phyloP scores from a whole-genome alignment of 2,888 invertebrate species.

The Polyommatus iphigenia region DNA sequence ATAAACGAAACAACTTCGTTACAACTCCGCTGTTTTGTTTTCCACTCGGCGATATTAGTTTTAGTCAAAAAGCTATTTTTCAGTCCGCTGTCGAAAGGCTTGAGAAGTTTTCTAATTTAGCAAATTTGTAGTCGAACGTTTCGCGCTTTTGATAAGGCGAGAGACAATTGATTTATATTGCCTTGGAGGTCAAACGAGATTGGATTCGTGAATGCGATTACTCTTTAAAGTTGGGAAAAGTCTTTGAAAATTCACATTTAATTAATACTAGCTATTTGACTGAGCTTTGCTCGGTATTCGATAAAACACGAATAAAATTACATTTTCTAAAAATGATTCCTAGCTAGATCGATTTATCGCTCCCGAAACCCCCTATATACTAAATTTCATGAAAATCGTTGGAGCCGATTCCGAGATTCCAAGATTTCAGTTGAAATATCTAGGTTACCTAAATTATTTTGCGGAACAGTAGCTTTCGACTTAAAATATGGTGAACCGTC shows the following conservation, averaged over 20 bases:
- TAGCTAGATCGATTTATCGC: too few relatives aligned
- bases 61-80: conserved; percentile 78
- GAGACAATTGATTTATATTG: conserved; percentile 13
- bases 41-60: conserved; percentile 76
- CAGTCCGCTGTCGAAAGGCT: conserved; percentile 70
- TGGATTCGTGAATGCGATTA: neutral
- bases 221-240: neutral
- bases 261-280: too few relatives aligned
- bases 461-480: neutral
- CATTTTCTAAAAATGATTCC: too few relatives aligned
- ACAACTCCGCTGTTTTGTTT: conserved; percentile 74
- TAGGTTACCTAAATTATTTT: conserved; percentile 1
- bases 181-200: conserved; percentile 2
- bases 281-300: too few relatives aligned
- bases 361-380: too few relatives aligned
- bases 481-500: conserved; percentile 4
- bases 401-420: too few relatives aligned
- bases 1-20: conserved; percentile 77
- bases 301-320: too few relatives aligned
- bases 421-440: neutral
- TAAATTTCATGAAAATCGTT: too few relatives aligned
- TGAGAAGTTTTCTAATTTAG: conserved; percentile 77
- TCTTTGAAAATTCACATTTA: neutral
- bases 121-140: conserved; percentile 68
- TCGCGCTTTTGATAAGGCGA: conserved; percentile 49